phyloP scores from a whole-genome alignment of 2,113 vertebrate species.

The Tichodroma muraria region DNA sequence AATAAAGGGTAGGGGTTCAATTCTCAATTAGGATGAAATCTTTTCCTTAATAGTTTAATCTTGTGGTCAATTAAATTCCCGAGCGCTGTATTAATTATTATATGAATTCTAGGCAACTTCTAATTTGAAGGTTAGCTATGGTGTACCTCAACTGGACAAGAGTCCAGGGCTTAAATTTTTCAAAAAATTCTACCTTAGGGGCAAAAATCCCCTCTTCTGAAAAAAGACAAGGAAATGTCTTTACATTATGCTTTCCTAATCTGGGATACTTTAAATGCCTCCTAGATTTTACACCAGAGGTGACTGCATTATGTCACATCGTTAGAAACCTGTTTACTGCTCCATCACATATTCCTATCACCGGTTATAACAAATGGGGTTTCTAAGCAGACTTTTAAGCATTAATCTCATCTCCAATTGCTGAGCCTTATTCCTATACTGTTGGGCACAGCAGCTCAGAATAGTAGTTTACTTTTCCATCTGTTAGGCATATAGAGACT shows the following conservation, averaged over 20 bases:
- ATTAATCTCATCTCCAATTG: not conserved
- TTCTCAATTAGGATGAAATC: conserved; percentile 22
- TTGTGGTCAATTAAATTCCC: conserved; percentile 41
- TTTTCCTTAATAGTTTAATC: conserved; percentile 49
- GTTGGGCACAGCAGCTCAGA: not conserved
- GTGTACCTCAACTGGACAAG: not conserved
- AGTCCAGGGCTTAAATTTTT: not conserved
- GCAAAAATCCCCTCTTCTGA: not conserved
- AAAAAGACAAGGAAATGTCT: not conserved
- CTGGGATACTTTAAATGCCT: not conserved
- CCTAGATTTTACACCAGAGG: not conserved
- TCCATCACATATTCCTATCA: not conserved
- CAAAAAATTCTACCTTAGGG: not conserved
- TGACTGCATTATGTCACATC: not conserved
- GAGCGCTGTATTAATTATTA: conserved; percentile 35
- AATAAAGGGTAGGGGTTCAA: conserved; percentile 49
- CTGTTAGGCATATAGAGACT: conserved; percentile 14
- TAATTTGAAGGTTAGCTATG: conserved; percentile 23
- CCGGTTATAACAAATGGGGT: not conserved
- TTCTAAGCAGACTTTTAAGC: not conserved
- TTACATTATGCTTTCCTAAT: not conserved
- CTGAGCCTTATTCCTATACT: not conserved
- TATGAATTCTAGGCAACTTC: not conserved
- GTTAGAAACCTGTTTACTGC: not conserved
- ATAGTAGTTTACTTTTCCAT: conserved; percentile 23